Base-by-base conservation (phyloP, 2,888 invertebrate species). In the Periphyllus acericola region DNA sequence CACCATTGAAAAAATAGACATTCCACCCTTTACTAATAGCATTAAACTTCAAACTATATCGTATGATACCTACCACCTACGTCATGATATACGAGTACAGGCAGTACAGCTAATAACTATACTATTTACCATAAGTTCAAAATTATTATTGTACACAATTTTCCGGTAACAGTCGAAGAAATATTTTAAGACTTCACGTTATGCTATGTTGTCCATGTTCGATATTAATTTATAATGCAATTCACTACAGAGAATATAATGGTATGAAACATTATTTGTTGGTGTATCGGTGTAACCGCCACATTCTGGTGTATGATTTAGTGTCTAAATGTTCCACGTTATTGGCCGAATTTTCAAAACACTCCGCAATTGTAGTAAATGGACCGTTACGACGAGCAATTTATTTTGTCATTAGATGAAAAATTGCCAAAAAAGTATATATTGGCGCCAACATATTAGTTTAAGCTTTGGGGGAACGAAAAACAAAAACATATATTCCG, bases 341-440 rank as follows among this genome's bases (percentile, higher is more conserved):
- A 34, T 55, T 55, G 82, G 82, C 14, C 17, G 52, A 55, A 72
- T 72, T 83, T 83, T 52, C n/a, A 34, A 71, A 82, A 72, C 46
- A 46, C 52, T 71, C 14, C 3, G 71, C 82, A 82, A 82, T 71
- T 82, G 25, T 82, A 82, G 71, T 72, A 32, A 83, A 83, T 83
- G 72, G 55, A 34, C 52, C 82, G 34, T 83, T 55, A 83, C 82
- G 52, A 71, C 32, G 17, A 83, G 72, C 52, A 72, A 83, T 83
- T 55, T 83, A 72, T 72, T 34, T 72, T 52, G 32, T 72, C 82
- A n/a, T 72, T 72, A 52, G 55, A 83, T 83, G 72, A 83, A 72
- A 72, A 83, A 83, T 83, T n/a, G 34, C n/a, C 82, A 0, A 34
- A 72, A 83, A 72, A 46, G 17, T 72, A 9, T 14, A 72, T 1